These are phyloP conservation scores for Tyria jacobaeae DNA, from an alignment of 2,888 invertebrate species.

Conservation along the genomic window DNA sequence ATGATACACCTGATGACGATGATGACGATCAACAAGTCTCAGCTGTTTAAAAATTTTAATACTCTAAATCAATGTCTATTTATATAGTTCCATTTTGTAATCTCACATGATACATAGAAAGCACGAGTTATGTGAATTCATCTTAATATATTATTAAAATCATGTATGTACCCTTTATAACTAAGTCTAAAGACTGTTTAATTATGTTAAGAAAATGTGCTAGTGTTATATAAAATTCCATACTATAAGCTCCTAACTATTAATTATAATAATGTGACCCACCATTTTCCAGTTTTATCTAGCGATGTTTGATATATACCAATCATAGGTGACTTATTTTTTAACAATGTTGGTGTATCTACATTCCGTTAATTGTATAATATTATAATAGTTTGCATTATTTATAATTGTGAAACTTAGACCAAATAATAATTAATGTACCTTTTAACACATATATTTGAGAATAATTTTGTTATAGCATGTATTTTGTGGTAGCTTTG, in stretches of 20 bases:
- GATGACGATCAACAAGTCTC: conserved; percentile 85
- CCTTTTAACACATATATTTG: conserved; percentile 83
- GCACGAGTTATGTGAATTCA: conserved; percentile 81
- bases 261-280: conserved; percentile 81
- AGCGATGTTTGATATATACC: conserved; percentile 82
- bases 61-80: conserved; percentile 78
- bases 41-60: conserved; percentile 78
- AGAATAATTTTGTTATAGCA: conserved; percentile 76
- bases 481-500: conserved; percentile 83
- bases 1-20: conserved; percentile 81
- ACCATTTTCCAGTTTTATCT: conserved; percentile 85
- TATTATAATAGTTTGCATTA: conserved; percentile 80
- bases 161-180: conserved; percentile 81
- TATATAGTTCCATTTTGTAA: conserved; percentile 82
- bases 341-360: conserved; percentile 80
- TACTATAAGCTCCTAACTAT: conserved; percentile 64
- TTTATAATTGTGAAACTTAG: conserved; percentile 85
- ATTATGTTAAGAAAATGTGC: conserved; percentile 79
- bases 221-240: conserved; percentile 85
- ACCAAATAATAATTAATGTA: conserved; percentile 87
- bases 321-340: conserved; percentile 72
- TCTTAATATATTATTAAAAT: conserved; percentile 72
- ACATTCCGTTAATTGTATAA: conserved; percentile 86
- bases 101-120: conserved; percentile 83
- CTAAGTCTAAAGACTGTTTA: conserved; percentile 86